Evolutionary conservation across 1,140 invertebrate genomes (phyloP), one percentile per base, ranked within the genome.

Genomic region (Heliconius himera): DNA sequence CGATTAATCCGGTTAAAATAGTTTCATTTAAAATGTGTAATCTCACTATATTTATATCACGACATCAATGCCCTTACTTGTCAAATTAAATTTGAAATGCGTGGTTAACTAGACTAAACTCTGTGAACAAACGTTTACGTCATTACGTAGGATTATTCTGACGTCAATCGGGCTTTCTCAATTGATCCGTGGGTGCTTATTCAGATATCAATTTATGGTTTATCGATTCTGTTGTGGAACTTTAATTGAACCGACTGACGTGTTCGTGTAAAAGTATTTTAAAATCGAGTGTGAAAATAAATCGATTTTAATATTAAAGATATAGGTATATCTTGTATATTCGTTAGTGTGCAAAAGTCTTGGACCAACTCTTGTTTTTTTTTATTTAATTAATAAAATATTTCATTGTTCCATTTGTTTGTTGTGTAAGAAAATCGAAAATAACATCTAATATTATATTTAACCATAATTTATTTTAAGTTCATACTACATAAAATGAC

Each of bases 161-260:
- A 81, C 79, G 79, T 77, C 79, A 81, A 77, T 51, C 6, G 71
- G 60, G 22, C 26, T 41, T 56, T 54, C 33, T 38, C 13, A 41
- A 74, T 77, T 51, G 56, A 60, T 73, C 60, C 38, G 79, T 81
- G 71, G 79, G 79, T 54, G 79, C 26, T n/a, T 13, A 46, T 38
- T 56, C 38, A n/a, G 38, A 72, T 80, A 73, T 76, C 56, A 71
- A 41, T 51, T 79, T 46, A 54, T 41, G 5, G 26, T 16, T 46
- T 75, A 71, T 72, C 70, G 38, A 73, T 29, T 73, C 66, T 66
- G 66, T 71, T 41, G 49, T 71, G 5, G 49, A 70, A 54, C 13
- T 74, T 80, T 72, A 72, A 76, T 76, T 71, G 18, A 20, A 51
- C 49, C 49, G 74, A 66, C 4, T 16, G 60, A 29, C 9, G 22